Percentiles rank a stretch among this genome's conserved stretches.
Evolutionary conservation across 92 coral and sea anemone genomes (phyloP).

Genomic region (Epizoanthus ramosus): DNA sequence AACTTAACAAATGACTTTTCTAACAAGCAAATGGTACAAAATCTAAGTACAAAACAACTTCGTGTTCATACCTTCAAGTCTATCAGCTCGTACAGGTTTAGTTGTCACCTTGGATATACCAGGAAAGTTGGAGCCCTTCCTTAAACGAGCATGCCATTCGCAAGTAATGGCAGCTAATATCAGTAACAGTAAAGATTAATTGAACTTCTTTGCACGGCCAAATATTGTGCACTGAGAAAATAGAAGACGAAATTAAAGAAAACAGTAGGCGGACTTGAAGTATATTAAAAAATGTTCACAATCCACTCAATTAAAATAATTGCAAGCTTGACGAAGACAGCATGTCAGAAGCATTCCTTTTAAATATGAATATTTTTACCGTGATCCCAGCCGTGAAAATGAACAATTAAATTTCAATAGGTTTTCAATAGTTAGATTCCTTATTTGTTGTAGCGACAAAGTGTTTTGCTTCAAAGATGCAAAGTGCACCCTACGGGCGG

Average conservation of each 20-base stretch:
- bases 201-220: not conserved
- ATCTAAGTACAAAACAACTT: not conserved
- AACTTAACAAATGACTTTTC: too few species aligned
- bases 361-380: not conserved
- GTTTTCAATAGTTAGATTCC: not conserved
- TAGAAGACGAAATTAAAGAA: not conserved
- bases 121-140: too few species aligned
- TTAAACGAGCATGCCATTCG: too few species aligned
- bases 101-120: too few species aligned
- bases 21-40: not conserved
- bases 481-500: slow-evolving; percentile 3
- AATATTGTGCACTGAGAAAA: not conserved
- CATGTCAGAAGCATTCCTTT: not conserved
- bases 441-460: not conserved
- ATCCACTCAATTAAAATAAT: not conserved
- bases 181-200: not conserved
- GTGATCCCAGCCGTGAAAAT: slow-evolving; percentile 20
- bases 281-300: slow-evolving; percentile 1
- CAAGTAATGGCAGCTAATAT: not conserved
- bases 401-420: slow-evolving; percentile 35
- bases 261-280: slow-evolving; percentile 2
- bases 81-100: too few species aligned
- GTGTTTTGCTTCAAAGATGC: slow-evolving; percentile 13
- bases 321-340: not conserved
- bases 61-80: not conserved